A percentile compares a stretch with the other conserved stretches of the same genome.
Evolutionary conservation across 92 coral and sea anemone species (phyloP).

Genomic region (Bergia puertoricense): DNA sequence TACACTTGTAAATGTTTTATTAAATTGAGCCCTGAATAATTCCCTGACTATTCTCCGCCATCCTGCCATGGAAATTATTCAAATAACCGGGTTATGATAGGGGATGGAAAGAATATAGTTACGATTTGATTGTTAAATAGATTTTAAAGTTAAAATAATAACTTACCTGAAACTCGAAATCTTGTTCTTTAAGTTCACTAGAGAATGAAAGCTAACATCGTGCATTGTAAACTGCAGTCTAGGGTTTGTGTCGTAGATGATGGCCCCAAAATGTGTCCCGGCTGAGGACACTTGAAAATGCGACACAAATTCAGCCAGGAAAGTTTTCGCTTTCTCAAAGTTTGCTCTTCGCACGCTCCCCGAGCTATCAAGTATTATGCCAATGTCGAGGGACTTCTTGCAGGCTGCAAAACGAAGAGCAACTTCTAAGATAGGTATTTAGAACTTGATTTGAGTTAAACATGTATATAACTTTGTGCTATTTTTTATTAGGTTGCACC

Average conservation of each 20-base stretch:
- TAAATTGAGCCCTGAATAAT: too few relatives aligned
- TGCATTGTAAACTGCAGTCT: constrained; percentile 49
- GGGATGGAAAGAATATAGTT: not conserved
- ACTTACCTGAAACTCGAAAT: constrained; percentile 8
- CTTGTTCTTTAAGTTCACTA: constrained; percentile 42
- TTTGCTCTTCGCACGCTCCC: constrained; percentile 54
- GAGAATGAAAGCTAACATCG: constrained; percentile 41
- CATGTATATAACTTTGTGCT: not conserved
- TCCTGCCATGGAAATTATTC: too few relatives aligned
- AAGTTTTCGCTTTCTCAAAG: constrained; percentile 52
- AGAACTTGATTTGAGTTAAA: not conserved
- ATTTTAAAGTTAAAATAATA: not conserved
- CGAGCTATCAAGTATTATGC: constrained; percentile 68
- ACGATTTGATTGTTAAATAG: too few relatives aligned
- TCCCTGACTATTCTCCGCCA: too few relatives aligned
- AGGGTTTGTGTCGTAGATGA: constrained; percentile 47
- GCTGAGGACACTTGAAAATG: constrained; percentile 44
- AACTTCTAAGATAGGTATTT: too few relatives aligned
- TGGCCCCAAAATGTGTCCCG: constrained; percentile 56
- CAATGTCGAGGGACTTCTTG: constrained; percentile 62
- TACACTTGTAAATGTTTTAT: too few relatives aligned
- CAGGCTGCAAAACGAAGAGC: constrained; percentile 48
- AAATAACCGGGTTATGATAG: not conserved
- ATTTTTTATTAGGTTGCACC: too few relatives aligned
- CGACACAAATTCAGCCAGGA: constrained; percentile 37